phyloP scores from a whole-genome alignment of 2,888 invertebrate species.

The Drosophila mulleri region DNA sequence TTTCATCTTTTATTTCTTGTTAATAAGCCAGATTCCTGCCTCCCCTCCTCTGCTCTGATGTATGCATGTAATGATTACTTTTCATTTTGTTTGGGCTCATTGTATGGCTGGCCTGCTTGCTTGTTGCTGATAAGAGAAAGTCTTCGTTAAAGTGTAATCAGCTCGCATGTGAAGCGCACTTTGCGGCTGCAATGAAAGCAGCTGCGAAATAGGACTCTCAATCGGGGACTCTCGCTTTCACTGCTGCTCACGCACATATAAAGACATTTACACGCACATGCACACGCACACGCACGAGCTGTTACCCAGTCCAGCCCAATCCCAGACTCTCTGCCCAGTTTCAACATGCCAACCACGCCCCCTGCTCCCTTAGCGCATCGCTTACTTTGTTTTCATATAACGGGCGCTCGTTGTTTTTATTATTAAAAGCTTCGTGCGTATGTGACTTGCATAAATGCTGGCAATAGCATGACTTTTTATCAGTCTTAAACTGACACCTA shows the following conservation, averaged over 20 bases:
- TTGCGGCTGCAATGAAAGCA: constrained; percentile 53
- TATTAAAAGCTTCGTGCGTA: constrained; percentile 78
- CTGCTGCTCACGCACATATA: constrained; percentile 23
- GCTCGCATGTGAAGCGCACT: constrained; percentile 24
- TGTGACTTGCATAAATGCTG: constrained; percentile 77
- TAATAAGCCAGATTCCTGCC: constrained; percentile 20
- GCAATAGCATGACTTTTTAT: constrained; percentile 55
- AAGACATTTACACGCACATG: constrained; percentile 74
- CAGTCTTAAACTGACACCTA: constrained; percentile 60
- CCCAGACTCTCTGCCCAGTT: not conserved
- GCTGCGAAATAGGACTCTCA: constrained; percentile 40
- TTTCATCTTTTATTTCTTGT: not conserved
- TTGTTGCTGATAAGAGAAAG: constrained; percentile 35
- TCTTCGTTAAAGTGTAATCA: constrained; percentile 34
- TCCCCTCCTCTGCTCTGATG: not conserved
- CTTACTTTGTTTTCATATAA: constrained; percentile 70
- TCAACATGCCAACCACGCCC: constrained; percentile 1
- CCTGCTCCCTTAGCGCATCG: constrained; percentile 15
- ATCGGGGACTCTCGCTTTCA: constrained; percentile 17
- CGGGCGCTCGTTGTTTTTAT: constrained; percentile 75
- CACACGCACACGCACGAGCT: constrained; percentile 53
- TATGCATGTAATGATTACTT: constrained; percentile 25
- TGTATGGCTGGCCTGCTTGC: not conserved
- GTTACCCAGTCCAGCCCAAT: not conserved
- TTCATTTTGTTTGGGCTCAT: constrained; percentile 23